These are phyloP conservation scores for Megaceryle torquata DNA, from an alignment of 2,113 vertebrate species.

Conservation along the genomic window DNA sequence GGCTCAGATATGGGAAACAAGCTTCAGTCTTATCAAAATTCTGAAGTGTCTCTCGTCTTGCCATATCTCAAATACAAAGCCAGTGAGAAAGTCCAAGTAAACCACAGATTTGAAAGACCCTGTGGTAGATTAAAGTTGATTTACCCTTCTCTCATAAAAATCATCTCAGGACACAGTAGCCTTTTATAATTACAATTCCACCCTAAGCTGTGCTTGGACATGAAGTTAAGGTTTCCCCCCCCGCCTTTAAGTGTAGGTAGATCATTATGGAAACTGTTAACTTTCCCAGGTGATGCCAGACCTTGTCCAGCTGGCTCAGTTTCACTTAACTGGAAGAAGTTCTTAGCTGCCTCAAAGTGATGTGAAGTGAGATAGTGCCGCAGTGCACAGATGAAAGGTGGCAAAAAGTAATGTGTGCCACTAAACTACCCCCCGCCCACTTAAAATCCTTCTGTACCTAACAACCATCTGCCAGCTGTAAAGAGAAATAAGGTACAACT, in stretches of 20 bases:
- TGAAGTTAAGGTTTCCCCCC: background rate
- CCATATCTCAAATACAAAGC: background rate
- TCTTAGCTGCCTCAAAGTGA: background rate
- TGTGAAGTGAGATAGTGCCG: background rate
- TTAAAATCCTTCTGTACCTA: background rate
- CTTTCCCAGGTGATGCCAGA: background rate
- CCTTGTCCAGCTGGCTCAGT: background rate
- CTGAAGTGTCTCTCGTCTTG: background rate
- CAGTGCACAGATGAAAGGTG: background rate
- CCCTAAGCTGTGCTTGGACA: background rate
- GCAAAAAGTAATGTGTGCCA: background rate
- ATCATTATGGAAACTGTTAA: background rate
- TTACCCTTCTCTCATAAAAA: background rate
- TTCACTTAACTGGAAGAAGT: background rate
- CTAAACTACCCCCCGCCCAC: background rate
- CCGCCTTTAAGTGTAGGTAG: background rate
- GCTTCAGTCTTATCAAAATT: background rate
- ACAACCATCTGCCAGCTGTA: background rate
- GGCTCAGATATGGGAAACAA: background rate
- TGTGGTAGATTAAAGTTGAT: background rate
- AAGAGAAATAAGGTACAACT: background rate
- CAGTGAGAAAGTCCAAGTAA: background rate
- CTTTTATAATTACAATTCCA: background rate
- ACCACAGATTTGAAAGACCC: background rate
- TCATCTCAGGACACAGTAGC: background rate